Conservation (phyloP, 2,113 vertebrate species). For the Dinomys branickii region DNA sequence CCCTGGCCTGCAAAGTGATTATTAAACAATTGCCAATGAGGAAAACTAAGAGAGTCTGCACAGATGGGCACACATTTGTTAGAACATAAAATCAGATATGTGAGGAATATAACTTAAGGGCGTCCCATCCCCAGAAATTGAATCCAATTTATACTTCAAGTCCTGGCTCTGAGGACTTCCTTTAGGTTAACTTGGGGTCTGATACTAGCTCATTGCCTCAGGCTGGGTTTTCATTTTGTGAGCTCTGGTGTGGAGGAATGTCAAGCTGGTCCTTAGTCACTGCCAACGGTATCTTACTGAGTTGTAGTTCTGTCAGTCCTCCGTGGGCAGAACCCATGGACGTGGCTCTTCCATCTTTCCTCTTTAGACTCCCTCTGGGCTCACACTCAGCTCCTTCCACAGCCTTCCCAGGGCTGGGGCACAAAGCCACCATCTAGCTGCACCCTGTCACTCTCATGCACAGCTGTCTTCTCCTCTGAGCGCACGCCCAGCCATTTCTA, state of each 20-base stretch:
- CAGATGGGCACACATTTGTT: not conserved
- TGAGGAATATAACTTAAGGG: not conserved
- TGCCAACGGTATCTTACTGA: not conserved
- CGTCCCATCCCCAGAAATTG: fast-evolving
- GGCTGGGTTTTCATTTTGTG: not conserved
- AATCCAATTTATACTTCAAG: not conserved
- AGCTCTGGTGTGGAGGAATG: not conserved
- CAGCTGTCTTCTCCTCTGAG: not conserved
- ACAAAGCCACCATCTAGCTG: too few species aligned
- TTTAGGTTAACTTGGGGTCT: not conserved
- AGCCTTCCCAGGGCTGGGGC: not conserved
- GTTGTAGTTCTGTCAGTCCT: not conserved
- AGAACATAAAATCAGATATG: not conserved
- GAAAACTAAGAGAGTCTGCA: not conserved
- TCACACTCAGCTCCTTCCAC: not conserved
- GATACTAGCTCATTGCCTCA: not conserved
- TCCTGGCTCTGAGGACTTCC: not conserved
- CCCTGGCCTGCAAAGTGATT: not conserved
- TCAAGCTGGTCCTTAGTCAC: not conserved
- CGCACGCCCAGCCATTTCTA: not conserved
- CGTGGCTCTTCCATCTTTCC: not conserved
- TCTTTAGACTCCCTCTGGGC: not conserved
- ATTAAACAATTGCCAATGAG: not conserved
- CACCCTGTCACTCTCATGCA: not conserved
- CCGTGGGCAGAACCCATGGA: not conserved